A percentile compares a stretch with the other conserved stretches of the same genome.
Evolutionary conservation across 2,888 invertebrate genomes (phyloP).

Genomic region (Drosophila crucigera): DNA sequence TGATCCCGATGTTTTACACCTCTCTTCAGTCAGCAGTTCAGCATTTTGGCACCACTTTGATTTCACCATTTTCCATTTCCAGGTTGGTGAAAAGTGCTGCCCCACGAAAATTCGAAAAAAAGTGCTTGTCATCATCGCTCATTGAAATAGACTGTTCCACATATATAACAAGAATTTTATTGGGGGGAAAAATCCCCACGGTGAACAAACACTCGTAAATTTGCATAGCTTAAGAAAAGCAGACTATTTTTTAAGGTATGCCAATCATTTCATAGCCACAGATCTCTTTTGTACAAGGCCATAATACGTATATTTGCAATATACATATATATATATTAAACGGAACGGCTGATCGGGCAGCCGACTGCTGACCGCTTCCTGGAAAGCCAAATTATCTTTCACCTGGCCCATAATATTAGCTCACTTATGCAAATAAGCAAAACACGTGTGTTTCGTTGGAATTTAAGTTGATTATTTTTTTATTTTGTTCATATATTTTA

Average conservation of each 20-base stretch:
- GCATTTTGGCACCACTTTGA: slow-evolving; percentile 18
- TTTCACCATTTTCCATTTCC: slow-evolving; percentile 41
- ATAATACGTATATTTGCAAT: slow-evolving; percentile 43
- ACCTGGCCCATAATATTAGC: slow-evolving; percentile 44
- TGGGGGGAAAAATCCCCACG: slow-evolving; percentile 41
- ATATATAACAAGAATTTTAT: slow-evolving; percentile 45
- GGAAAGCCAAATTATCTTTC: slow-evolving; percentile 57
- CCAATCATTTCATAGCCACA: slow-evolving; percentile 39
- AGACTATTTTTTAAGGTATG: slow-evolving; percentile 18
- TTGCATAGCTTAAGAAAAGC: slow-evolving; percentile 16
- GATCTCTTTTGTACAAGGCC: slow-evolving; percentile 45
- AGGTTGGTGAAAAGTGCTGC: not conserved
- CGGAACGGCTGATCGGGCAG: slow-evolving; percentile 19
- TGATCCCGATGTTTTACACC: slow-evolving; percentile 26
- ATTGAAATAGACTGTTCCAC: slow-evolving; percentile 48
- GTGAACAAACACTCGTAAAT: slow-evolving; percentile 50
- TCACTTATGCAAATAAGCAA: slow-evolving; percentile 28
- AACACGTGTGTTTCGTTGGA: slow-evolving; percentile 56
- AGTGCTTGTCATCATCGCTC: slow-evolving; percentile 60
- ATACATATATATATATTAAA: slow-evolving; percentile 13
- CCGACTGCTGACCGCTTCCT: slow-evolving; percentile 49
- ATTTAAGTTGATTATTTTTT: slow-evolving; percentile 47
- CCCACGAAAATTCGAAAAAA: slow-evolving; percentile 15
- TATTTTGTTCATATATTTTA: slow-evolving; percentile 1
- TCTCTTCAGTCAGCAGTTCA: slow-evolving; percentile 13